A percentile compares a stretch with the other conserved stretches of the same genome.
phyloP scores from a whole-genome alignment of 1,140 invertebrate species.

The Nephila pilipes region DNA sequence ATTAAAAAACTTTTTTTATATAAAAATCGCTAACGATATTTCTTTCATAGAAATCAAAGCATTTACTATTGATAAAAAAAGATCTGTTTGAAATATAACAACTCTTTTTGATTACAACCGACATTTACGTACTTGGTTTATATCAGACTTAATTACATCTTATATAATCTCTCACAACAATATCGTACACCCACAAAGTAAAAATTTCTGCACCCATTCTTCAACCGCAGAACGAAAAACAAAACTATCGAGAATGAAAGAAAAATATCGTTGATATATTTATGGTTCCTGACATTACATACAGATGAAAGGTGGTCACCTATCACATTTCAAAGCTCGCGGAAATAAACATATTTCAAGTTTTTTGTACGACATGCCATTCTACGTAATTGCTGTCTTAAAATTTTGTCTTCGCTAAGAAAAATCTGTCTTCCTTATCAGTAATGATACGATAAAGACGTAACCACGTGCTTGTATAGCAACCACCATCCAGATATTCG shows the following conservation, averaged over 20 bases:
- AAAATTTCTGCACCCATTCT: background rate
- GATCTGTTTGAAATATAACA: too few relatives aligned
- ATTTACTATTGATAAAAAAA: too few relatives aligned
- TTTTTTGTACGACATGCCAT: background rate
- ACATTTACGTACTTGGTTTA: too few relatives aligned
- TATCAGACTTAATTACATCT: too few relatives aligned
- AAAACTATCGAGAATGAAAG: background rate
- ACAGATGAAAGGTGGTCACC: background rate
- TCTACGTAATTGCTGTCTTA: conserved; percentile 5
- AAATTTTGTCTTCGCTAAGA: background rate
- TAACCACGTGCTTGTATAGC: conserved; percentile 9
- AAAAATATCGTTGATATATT: background rate
- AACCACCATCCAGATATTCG: background rate
- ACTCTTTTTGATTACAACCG: too few relatives aligned
- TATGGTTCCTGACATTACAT: background rate
- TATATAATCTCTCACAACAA: too few relatives aligned
- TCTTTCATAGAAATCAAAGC: too few relatives aligned
- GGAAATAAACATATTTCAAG: conserved; percentile 13
- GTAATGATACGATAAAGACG: conserved; percentile 6
- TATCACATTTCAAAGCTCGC: background rate
- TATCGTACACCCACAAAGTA: too few relatives aligned
- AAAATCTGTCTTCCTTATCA: background rate
- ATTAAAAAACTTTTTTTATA: too few relatives aligned
- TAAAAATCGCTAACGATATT: too few relatives aligned
- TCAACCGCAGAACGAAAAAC: background rate